Evolutionary conservation across 2,113 vertebrate species (phyloP).

Genomic region (Rhabdornis inornatus): DNA sequence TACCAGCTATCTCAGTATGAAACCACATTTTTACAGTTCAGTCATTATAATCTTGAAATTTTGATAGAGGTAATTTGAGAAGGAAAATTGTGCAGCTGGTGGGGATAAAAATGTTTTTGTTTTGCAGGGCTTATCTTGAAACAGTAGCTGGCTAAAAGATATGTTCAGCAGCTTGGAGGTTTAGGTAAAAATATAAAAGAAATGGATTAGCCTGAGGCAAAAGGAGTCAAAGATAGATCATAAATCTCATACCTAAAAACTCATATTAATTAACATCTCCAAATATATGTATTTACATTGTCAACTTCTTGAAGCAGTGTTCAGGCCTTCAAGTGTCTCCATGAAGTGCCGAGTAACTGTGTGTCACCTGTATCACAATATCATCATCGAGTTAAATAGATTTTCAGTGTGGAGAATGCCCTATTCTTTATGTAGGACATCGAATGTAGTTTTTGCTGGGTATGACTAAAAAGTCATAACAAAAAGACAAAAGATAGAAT

Average conservation of each 20-base stretch:
- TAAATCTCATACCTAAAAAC: background rate
- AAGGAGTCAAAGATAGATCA: background rate
- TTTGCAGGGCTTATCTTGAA: conserved; percentile 6
- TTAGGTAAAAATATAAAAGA: background rate
- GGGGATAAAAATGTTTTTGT: conserved; percentile 31
- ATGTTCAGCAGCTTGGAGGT: background rate
- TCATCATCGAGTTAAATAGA: background rate
- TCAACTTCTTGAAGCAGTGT: background rate
- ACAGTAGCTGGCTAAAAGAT: conserved; percentile 22
- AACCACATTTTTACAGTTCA: background rate
- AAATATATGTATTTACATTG: background rate
- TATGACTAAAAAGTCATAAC: background rate
- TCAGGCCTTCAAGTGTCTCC: background rate
- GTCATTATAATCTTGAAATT: background rate
- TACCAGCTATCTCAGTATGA: background rate
- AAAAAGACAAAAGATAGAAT: background rate
- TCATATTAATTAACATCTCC: background rate
- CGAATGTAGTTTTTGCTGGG: background rate
- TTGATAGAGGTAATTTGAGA: conserved; percentile 30
- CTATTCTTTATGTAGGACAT: background rate
- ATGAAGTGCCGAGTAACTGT: background rate
- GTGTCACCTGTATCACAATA: background rate
- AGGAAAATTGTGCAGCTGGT: conserved; percentile 16
- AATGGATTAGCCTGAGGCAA: background rate
- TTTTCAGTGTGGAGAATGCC: background rate